phyloP scores from a whole-genome alignment of 30 jellyfish, hydroid and myxozoan species.

The Chrysaora quinquecirrha region DNA sequence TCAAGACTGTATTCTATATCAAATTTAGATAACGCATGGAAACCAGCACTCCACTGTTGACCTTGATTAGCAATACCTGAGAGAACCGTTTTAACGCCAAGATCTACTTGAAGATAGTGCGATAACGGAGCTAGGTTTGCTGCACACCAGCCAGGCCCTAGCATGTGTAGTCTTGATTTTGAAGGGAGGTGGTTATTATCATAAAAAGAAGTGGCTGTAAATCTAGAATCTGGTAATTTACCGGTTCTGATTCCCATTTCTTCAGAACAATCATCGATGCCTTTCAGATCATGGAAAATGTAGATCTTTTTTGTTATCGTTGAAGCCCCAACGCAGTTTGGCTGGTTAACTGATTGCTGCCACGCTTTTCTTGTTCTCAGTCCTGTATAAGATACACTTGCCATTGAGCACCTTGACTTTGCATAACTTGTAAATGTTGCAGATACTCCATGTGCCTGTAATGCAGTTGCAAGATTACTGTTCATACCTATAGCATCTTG shows the following conservation, averaged over 20 bases:
- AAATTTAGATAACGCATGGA: constrained; percentile 6
- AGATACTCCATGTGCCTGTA: constrained; percentile 44
- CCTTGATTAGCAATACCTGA: constrained; percentile 51
- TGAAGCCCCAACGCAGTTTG: not conserved
- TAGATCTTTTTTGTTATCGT: constrained; percentile 1
- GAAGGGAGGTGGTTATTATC: not conserved
- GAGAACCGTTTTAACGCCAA: constrained; percentile 18
- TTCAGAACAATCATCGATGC: constrained; percentile 38
- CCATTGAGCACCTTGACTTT: constrained; percentile 24
- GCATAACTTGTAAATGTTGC: constrained; percentile 23
- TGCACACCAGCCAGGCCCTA: constrained; percentile 39
- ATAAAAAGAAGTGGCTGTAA: constrained; percentile 25
- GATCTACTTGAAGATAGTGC: constrained; percentile 31
- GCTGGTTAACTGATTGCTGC: constrained; percentile 13
- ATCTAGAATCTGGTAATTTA: constrained; percentile 34
- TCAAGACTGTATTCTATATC: constrained; percentile 19
- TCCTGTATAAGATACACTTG: constrained; percentile 47
- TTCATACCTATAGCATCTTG: not conserved
- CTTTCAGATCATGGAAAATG: constrained; percentile 22
- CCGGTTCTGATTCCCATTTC: constrained; percentile 47
- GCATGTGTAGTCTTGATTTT: constrained; percentile 22
- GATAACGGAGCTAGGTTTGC: constrained; percentile 10
- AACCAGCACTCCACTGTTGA: not conserved
- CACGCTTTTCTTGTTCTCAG: constrained; percentile 28
- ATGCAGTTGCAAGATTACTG: constrained; percentile 7